phyloP scores from a whole-genome alignment of 2,113 vertebrate species.

The Apeltes quadracus region DNA sequence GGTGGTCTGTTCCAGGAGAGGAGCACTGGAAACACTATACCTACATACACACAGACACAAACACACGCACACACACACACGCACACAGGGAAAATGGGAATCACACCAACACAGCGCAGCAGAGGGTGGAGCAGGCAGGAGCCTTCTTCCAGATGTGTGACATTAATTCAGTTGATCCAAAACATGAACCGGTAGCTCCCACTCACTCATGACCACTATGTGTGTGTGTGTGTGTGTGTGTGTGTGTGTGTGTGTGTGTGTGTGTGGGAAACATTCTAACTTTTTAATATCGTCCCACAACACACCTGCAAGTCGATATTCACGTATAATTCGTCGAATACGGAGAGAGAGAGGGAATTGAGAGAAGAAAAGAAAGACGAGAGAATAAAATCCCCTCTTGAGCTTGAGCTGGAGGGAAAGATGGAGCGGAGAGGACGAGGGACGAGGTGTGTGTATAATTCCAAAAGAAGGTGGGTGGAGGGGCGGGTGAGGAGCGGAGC shows the following conservation, averaged over 20 bases:
- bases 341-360: background rate
- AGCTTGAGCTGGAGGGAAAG: conserved; percentile 20
- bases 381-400: background rate
- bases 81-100: conserved; percentile 72
- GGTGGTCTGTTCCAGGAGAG: conserved; percentile 77
- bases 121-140: conserved; percentile 77
- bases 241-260: conserved; percentile 5
- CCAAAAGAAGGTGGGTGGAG: conserved; percentile 26
- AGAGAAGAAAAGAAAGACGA: background rate
- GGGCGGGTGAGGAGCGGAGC: conserved; percentile 49
- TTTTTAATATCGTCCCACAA: conserved; percentile 31
- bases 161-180: conserved; percentile 79
- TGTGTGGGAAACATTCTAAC: background rate
- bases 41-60: conserved; percentile 58
- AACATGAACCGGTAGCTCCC: conserved; percentile 82
- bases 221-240: conserved; percentile 16
- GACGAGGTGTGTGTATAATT: conserved; percentile 39
- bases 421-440: conserved; percentile 8
- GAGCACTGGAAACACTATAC: conserved; percentile 77
- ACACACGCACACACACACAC: conserved; percentile 42
- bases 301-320: conserved; percentile 17
- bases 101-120: conserved; percentile 79
- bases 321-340: background rate
- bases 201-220: conserved; percentile 69
- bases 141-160: conserved; percentile 80